phyloP scores from a whole-genome alignment of 2,113 vertebrate species.

The Melanotaenia duboulayi region DNA sequence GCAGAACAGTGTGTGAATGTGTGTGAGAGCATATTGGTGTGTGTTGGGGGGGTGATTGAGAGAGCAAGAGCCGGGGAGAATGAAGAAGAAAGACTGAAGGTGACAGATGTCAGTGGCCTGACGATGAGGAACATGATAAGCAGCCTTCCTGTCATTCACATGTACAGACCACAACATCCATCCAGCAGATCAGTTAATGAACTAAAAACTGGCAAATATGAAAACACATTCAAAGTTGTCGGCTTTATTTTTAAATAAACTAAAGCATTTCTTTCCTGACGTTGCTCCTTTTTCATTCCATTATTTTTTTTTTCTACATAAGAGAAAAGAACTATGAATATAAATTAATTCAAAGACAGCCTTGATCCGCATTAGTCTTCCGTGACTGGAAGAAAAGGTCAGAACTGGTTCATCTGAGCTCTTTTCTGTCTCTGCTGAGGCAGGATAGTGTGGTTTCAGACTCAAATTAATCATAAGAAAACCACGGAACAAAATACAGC shows the following conservation, averaged over 20 bases:
- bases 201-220: not conserved
- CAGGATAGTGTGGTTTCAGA: constrained; percentile 36
- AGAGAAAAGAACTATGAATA: constrained; percentile 33
- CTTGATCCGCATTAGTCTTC: constrained; percentile 44
- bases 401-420: constrained; percentile 60
- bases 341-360: constrained; percentile 53
- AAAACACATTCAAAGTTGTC: constrained; percentile 6
- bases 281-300: not conserved
- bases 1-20: constrained; percentile 45
- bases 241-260: constrained; percentile 20
- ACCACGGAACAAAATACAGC: constrained; percentile 39
- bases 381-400: constrained; percentile 50
- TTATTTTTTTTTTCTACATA: constrained; percentile 9
- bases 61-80: constrained; percentile 4
- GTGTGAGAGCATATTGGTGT: constrained; percentile 26
- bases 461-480: constrained; percentile 66
- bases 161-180: constrained; percentile 50
- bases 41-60: constrained; percentile 19
- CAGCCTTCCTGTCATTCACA: constrained; percentile 66
- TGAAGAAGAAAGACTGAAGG: constrained; percentile 58
- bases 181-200: constrained; percentile 26
- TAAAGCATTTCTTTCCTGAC: constrained; percentile 18
- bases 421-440: constrained; percentile 63
- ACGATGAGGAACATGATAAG: constrained; percentile 69
- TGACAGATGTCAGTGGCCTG: constrained; percentile 74